phyloP scores from a whole-genome alignment of 2,113 vertebrate species.

The Dermatemys mawii region DNA sequence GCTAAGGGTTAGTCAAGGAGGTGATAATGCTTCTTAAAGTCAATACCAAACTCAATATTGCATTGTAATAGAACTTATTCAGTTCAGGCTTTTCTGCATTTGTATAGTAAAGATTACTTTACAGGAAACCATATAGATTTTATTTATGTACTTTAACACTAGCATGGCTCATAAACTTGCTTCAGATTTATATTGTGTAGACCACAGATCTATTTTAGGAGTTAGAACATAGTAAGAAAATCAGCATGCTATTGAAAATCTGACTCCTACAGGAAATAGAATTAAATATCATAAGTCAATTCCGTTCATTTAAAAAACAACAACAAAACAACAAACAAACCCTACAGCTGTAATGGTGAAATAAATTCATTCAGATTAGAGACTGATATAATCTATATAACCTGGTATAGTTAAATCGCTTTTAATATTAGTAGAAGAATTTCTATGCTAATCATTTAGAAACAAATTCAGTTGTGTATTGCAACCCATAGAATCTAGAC shows the following conservation, averaged over 20 bases:
- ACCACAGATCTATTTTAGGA: slow-evolving; percentile 21
- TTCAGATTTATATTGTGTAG: slow-evolving; percentile 40
- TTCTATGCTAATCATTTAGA: not conserved
- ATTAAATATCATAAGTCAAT: slow-evolving; percentile 12
- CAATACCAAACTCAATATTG: slow-evolving; percentile 75
- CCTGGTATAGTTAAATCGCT: not conserved
- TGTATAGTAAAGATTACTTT: slow-evolving; percentile 59
- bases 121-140: slow-evolving; percentile 66
- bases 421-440: not conserved
- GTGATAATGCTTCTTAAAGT: slow-evolving; percentile 83
- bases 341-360: not conserved
- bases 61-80: slow-evolving; percentile 74
- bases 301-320: not conserved
- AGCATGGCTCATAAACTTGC: slow-evolving; percentile 69
- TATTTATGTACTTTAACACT: slow-evolving; percentile 73
- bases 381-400: not conserved
- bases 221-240: not conserved
- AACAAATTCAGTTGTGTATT: slow-evolving; percentile 23
- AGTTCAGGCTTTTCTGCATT: slow-evolving; percentile 67
- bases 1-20: slow-evolving; percentile 85
- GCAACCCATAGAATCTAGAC: not conserved
- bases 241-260: slow-evolving; percentile 17
- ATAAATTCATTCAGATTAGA: not conserved
- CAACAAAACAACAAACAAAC: not conserved
- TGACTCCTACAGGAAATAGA: slow-evolving; percentile 18